Evolutionary conservation across 1,140 invertebrate genomes (phyloP).

Genomic region (Leptoteleia sp.): DNA sequence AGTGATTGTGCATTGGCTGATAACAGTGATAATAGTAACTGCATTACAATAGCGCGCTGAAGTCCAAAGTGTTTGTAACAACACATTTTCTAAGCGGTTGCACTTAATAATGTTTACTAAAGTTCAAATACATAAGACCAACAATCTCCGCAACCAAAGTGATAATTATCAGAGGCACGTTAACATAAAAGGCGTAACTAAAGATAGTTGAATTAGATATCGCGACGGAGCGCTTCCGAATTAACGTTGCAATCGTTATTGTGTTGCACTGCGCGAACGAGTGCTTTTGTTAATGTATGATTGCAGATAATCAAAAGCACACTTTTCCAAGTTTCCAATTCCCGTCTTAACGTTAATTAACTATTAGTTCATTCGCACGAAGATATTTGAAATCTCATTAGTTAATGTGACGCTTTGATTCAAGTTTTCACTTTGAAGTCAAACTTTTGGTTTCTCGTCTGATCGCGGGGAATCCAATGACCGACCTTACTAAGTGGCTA

Average conservation of each 20-base stretch:
- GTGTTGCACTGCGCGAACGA: conserved; percentile 2
- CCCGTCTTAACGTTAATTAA: not conserved
- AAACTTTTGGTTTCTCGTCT: no score
- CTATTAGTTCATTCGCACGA: not conserved
- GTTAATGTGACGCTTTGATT: not conserved
- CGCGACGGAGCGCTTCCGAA: not conserved
- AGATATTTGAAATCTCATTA: not conserved
- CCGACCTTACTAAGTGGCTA: no score
- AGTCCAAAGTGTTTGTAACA: conserved; percentile 38
- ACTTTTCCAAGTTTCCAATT: conserved; percentile 12
- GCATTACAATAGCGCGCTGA: conserved; percentile 15
- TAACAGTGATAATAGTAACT: conserved; percentile 25
- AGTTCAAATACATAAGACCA: conserved; percentile 42
- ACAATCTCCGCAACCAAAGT: conserved; percentile 32
- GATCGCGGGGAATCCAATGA: no score
- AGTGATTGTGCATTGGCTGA: conserved; percentile 20
- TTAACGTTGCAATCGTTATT: conserved; percentile 8
- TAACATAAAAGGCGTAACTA: conserved; percentile 21
- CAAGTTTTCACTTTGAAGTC: no score
- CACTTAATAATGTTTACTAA: conserved; percentile 48
- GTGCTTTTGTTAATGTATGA: not conserved
- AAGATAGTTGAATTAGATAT: conserved; percentile 32
- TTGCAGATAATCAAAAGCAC: not conserved
- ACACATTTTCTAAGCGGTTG: conserved; percentile 44
- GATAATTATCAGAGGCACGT: conserved; percentile 27